Percentiles rank a stretch among this genome's conserved stretches.
phyloP scores from a whole-genome alignment of 2,797 vertebrate species.

The Chelon labrosus region DNA sequence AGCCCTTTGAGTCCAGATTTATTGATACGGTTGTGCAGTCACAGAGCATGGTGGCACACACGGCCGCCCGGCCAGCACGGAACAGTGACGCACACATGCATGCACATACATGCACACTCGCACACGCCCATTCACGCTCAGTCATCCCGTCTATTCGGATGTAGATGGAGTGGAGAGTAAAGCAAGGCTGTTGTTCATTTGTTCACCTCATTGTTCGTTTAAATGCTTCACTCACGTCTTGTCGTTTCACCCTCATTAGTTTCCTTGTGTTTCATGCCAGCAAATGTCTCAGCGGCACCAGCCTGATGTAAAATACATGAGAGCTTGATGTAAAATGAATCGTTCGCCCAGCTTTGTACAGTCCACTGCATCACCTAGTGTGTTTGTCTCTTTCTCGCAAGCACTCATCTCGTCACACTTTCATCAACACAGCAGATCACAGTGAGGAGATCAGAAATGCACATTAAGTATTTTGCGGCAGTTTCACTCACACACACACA shows the following conservation, averaged over 20 bases:
- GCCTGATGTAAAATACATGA: not conserved
- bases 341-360: constrained; percentile 29
- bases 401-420: constrained; percentile 45
- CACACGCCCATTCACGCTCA: constrained; percentile 8
- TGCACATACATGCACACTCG: constrained; percentile 37
- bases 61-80: constrained; percentile 72
- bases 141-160: constrained; percentile 17
- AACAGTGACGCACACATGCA: constrained; percentile 65
- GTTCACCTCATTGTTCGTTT: not conserved
- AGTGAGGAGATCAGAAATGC: constrained; percentile 83
- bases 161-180: constrained; percentile 34
- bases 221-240: not conserved
- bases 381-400: constrained; percentile 16
- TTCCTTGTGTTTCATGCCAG: constrained; percentile 7
- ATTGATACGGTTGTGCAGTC: constrained; percentile 87
- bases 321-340: constrained; percentile 8
- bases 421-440: constrained; percentile 72
- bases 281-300: not conserved
- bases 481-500: constrained; percentile 36
- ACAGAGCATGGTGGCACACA: constrained; percentile 83
- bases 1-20: constrained; percentile 89
- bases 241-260: constrained; percentile 3
- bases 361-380: constrained; percentile 41
- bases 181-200: not conserved
- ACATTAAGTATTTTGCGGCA: constrained; percentile 69